A percentile compares a stretch with the other conserved stretches of the same genome.
These are phyloP conservation scores for Heliconius melpomene DNA, from an alignment of 1,140 invertebrate species.

Conservation along the genomic window DNA sequence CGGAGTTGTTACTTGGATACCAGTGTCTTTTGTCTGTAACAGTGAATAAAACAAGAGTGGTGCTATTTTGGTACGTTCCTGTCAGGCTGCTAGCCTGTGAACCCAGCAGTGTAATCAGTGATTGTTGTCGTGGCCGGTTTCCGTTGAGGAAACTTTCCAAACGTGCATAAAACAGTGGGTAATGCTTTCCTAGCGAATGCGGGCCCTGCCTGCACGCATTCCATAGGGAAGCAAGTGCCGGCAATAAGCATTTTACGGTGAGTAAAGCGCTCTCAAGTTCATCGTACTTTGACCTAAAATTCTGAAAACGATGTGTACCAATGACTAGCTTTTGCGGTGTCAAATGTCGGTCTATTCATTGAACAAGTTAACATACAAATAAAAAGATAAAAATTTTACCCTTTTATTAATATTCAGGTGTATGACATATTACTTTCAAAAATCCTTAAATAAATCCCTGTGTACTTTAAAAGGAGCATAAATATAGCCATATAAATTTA, in stretches of 20 bases:
- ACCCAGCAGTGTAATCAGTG: slow-evolving; percentile 74
- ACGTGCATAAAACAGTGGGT: slow-evolving; percentile 78
- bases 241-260: slow-evolving; percentile 80
- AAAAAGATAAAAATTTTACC: neutral
- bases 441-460: neutral
- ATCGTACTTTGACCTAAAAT: slow-evolving; percentile 76
- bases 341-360: slow-evolving; percentile 35
- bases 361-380: neutral
- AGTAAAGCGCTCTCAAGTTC: slow-evolving; percentile 77
- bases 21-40: slow-evolving; percentile 75
- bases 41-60: slow-evolving; percentile 74
- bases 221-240: slow-evolving; percentile 77
- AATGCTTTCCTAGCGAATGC: slow-evolving; percentile 79
- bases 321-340: slow-evolving; percentile 43
- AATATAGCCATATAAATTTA: neutral
- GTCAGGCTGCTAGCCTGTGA: slow-evolving; percentile 64
- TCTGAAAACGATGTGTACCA: slow-evolving; percentile 35
- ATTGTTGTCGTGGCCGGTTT: slow-evolving; percentile 80
- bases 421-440: neutral
- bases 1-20: slow-evolving; percentile 66
- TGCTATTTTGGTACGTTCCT: slow-evolving; percentile 72
- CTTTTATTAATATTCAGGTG: neutral
- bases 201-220: slow-evolving; percentile 75
- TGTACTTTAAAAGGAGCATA: neutral
- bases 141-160: slow-evolving; percentile 78